These are phyloP conservation scores for Oryzias melastigma DNA, from an alignment of 2,113 vertebrate genomes.

Conservation along the genomic window DNA sequence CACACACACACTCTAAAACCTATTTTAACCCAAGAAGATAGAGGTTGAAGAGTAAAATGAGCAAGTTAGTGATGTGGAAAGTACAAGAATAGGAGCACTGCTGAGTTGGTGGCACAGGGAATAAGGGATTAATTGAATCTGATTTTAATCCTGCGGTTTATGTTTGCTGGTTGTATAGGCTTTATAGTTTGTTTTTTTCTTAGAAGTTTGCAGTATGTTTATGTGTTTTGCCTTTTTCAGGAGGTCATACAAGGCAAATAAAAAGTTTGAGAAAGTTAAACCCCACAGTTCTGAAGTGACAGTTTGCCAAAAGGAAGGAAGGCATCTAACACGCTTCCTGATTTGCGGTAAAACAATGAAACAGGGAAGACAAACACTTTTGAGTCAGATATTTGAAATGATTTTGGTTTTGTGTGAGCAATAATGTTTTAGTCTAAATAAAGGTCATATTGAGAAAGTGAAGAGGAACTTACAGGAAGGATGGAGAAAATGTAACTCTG, in stretches of 20 bases:
- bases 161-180: constrained; percentile 29
- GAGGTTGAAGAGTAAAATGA: constrained; percentile 59
- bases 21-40: constrained; percentile 59
- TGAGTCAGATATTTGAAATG: constrained; percentile 29
- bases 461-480: constrained; percentile 12
- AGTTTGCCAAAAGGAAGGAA: constrained; percentile 29
- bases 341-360: constrained; percentile 16
- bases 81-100: constrained; percentile 48
- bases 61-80: constrained; percentile 67
- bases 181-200: constrained; percentile 14
- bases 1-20: constrained; percentile 18
- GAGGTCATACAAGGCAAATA: constrained; percentile 30
- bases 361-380: constrained; percentile 44
- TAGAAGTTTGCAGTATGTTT: constrained; percentile 1
- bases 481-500: background rate
- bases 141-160: constrained; percentile 60
- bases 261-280: constrained; percentile 14
- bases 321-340: constrained; percentile 13
- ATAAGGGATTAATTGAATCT: constrained; percentile 64
- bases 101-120: constrained; percentile 54
- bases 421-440: constrained; percentile 38
- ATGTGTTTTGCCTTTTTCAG: constrained; percentile 6
- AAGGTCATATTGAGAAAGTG: constrained; percentile 7
- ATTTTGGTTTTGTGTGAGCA: constrained; percentile 42
- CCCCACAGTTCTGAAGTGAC: background rate